Evolutionary conservation across 2,113 vertebrate species (phyloP).

Genomic region (Ceratotherium simum): DNA sequence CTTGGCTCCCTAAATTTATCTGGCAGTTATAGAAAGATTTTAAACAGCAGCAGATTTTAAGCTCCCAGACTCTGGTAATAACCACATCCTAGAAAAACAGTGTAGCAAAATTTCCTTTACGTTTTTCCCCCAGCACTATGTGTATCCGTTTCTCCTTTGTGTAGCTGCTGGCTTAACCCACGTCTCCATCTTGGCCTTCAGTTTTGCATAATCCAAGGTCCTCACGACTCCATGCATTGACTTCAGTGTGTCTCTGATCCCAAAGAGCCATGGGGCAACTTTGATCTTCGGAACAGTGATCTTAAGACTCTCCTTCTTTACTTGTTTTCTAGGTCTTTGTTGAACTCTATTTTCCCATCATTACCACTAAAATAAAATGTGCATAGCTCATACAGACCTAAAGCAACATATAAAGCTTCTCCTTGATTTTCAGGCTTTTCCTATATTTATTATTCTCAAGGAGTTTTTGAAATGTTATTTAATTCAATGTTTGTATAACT

Average conservation of each 20-base stretch:
- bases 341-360: not conserved
- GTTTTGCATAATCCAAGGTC: not conserved
- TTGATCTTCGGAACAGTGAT: not conserved
- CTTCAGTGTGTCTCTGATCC: not conserved
- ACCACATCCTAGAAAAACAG: not conserved
- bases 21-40: not conserved
- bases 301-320: not conserved
- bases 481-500: conserved; percentile 44
- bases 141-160: not conserved
- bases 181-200: not conserved
- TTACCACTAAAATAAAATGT: not conserved
- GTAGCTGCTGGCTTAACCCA: not conserved
- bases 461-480: conserved; percentile 22
- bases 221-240: not conserved
- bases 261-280: not conserved
- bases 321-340: not conserved
- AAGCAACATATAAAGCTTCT: not conserved
- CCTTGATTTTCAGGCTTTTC: not conserved
- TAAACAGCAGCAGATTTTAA: not conserved
- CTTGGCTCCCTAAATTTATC: not conserved
- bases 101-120: not conserved
- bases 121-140: not conserved
- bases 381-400: not conserved
- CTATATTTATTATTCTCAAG: conserved; percentile 1
- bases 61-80: not conserved